phyloP scores from a whole-genome alignment of 2,113 vertebrate genomes.

The Indri indri region DNA sequence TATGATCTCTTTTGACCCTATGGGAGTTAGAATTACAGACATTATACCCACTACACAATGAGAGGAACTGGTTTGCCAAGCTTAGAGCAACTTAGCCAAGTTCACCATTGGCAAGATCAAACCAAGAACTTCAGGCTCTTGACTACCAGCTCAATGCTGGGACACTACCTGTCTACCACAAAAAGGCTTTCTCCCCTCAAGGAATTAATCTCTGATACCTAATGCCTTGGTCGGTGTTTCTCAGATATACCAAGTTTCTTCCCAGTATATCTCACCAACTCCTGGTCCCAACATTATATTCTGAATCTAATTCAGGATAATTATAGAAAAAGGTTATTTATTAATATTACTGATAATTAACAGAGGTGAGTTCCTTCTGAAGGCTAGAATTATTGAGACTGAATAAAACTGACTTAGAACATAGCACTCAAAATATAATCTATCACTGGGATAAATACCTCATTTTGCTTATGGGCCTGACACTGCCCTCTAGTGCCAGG shows the following conservation, averaged over 20 bases:
- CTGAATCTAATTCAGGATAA: slow-evolving; percentile 42
- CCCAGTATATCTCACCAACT: neutral
- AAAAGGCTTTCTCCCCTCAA: slow-evolving; percentile 18
- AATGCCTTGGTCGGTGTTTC: neutral
- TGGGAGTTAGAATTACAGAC: neutral
- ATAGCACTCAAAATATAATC: slow-evolving; percentile 39
- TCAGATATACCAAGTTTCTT: neutral
- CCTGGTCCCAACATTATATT: neutral
- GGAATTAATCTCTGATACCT: slow-evolving; percentile 44
- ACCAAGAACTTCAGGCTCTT: neutral
- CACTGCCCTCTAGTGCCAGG: slow-evolving; percentile 71
- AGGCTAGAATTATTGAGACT: slow-evolving; percentile 24
- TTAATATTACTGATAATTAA: neutral
- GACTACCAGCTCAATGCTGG: neutral
- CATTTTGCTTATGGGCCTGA: slow-evolving; percentile 26
- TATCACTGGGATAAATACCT: neutral
- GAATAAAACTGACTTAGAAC: slow-evolving; percentile 11
- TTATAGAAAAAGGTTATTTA: slow-evolving; percentile 10
- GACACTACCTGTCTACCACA: neutral
- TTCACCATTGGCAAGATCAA: neutral
- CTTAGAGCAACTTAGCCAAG: slow-evolving; percentile 28
- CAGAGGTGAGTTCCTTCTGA: neutral
- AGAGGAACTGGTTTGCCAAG: slow-evolving; percentile 21
- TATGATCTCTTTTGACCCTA: neutral
- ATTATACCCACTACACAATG: neutral